Base-by-base conservation (phyloP, 2,113 vertebrate genomes). In the Gallinago media region DNA sequence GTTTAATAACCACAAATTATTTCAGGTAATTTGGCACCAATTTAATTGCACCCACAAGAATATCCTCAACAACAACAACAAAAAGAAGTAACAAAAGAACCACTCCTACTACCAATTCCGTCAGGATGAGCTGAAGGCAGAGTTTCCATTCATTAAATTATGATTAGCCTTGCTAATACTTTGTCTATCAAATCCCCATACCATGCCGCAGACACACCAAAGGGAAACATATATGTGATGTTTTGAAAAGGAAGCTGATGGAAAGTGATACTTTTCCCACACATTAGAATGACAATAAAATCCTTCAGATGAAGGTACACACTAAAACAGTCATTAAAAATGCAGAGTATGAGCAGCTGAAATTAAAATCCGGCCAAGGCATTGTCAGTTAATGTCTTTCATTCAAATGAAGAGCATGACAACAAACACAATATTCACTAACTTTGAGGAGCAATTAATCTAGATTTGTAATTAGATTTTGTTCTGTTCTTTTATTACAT, bases 1-100 rank as follows among this genome's bases (percentile, higher is more conserved):
- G 70, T 96, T 96, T 96, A 95, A 96, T 94, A 97, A 94, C 93
- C 92, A 93, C 95, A 93, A 95, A 97, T 97, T 97, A 97, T 96
- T 94, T 93, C 93, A 96, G 94, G 96, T 97, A 96, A 97, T 97
- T 97, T 96, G 94, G 92, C 96, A 97, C 85, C 81, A 75, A 72
- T 96, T 97, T 95, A 86, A 70, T 73, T 89, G 68, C 70, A 87
- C 92, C 92, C 93, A 92, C 94, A 97, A 92, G 90, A 94, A 95
- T 82, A 34, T 66, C 81, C 90, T 96, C 65, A 81, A 79, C 56
- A 94, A 85, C 44, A 94, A 63, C 47, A 95, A 70, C 47, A 88
- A 84, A 23, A 97, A 92, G 42, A 89, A 61, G n/a, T 71, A 93
- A 94, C 52, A 96, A 78, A 97, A 96, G 91, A 94, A 68, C 61